phyloP scores from a whole-genome alignment of 2,113 vertebrate species.

The Taxidea taxus region DNA sequence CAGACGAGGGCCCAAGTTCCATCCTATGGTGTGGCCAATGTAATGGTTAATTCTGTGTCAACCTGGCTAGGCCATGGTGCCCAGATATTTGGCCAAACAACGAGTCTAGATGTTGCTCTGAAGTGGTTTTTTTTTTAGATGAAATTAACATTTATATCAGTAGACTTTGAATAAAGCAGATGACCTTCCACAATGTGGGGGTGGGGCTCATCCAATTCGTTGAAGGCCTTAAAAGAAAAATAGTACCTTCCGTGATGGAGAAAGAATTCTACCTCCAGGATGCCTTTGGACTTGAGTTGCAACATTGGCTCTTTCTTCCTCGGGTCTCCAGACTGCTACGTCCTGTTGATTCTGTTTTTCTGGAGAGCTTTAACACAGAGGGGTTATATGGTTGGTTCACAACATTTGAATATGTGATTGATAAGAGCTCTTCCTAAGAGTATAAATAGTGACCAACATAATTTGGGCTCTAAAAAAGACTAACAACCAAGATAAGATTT shows the following conservation, averaged over 20 bases:
- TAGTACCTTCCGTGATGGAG: not conserved
- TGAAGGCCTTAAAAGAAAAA: not conserved
- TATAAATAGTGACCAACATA: not conserved
- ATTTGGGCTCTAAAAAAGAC: not conserved
- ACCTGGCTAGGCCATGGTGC: not conserved
- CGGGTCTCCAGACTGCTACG: not conserved
- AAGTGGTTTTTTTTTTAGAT: not conserved
- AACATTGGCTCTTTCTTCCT: not conserved
- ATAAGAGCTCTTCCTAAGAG: not conserved
- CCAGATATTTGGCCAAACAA: not conserved
- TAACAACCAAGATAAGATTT: not conserved
- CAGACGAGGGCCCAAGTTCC: not conserved
- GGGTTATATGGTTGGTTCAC: not conserved
- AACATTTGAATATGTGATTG: not conserved
- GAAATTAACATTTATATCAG: not conserved
- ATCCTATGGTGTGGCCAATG: not conserved
- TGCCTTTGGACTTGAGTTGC: not conserved
- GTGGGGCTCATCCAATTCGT: not conserved
- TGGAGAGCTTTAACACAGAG: not conserved
- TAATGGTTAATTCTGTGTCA: not conserved
- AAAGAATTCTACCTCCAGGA: not conserved
- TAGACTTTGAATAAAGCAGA: not conserved
- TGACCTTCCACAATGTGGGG: not conserved
- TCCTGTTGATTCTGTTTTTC: not conserved
- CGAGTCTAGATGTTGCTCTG: not conserved